phyloP scores from a whole-genome alignment of 2,888 invertebrate species.

The Papilio protenor region DNA sequence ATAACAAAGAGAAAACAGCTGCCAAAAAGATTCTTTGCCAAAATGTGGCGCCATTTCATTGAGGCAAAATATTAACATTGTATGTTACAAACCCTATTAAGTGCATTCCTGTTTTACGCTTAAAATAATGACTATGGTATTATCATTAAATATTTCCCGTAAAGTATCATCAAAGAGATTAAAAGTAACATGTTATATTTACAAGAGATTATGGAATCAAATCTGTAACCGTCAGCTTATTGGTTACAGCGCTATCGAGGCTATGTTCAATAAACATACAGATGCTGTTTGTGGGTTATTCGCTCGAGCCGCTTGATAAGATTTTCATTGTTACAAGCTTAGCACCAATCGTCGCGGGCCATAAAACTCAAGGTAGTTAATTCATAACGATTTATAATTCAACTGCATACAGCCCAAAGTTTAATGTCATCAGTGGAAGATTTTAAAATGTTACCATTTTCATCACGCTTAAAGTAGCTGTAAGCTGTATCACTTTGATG shows the following conservation, averaged over 20 bases:
- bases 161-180: no score
- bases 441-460: not conserved
- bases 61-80: not conserved
- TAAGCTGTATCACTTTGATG: no score
- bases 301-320: conserved; percentile 22
- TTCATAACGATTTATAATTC: conserved; percentile 14
- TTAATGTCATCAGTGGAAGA: not conserved
- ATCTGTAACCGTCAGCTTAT: not conserved
- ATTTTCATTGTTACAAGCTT: conserved; percentile 32
- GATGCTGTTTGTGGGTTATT: conserved; percentile 4
- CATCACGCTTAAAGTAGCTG: no score
- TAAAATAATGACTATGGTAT: no score
- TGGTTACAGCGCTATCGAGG: not conserved
- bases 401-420: not conserved
- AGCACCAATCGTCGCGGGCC: not conserved
- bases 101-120: no score
- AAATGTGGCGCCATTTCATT: not conserved
- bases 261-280: not conserved
- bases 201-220: not conserved
- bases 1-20: not conserved
- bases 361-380: conserved; percentile 12
- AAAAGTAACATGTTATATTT: no score
- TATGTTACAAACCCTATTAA: not conserved
- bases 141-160: no score
- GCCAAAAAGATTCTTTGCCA: not conserved